Conservation (phyloP, 2,888 invertebrate species). For the Hirtodrosophila cameraria region DNA sequence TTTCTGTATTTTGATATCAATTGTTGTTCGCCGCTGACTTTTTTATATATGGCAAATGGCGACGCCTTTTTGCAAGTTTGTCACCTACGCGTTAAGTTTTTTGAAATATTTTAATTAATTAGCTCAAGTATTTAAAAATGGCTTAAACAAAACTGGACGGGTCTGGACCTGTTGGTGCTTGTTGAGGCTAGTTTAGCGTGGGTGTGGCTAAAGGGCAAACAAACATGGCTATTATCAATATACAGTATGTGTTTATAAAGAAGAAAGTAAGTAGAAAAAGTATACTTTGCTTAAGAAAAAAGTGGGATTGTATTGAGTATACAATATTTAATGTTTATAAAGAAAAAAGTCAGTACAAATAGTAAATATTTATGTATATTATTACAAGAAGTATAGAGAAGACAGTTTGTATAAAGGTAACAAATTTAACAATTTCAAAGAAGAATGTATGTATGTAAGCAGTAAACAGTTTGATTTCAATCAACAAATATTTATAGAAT, state of each 20-base stretch:
- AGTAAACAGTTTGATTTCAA: too few relatives aligned
- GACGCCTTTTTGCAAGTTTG: slow-evolving; percentile 64
- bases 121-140: slow-evolving; percentile 36
- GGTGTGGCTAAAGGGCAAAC: slow-evolving; percentile 21
- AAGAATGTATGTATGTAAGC: too few relatives aligned
- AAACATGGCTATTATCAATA: slow-evolving; percentile 2
- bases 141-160: slow-evolving; percentile 10
- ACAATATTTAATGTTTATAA: too few relatives aligned
- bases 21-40: slow-evolving; percentile 27
- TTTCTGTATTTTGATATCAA: slow-evolving; percentile 50
- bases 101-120: slow-evolving; percentile 62
- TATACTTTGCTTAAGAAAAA: background rate
- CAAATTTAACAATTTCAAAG: too few relatives aligned
- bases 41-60: slow-evolving; percentile 58
- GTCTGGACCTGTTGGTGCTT: slow-evolving; percentile 11
- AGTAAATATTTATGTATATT: too few relatives aligned
- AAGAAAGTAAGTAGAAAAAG: slow-evolving; percentile 20
- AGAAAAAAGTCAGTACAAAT: too few relatives aligned
- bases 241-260: background rate
- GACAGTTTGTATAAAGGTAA: too few relatives aligned
- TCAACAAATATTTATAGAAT: too few relatives aligned
- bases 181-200: slow-evolving; percentile 18
- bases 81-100: slow-evolving; percentile 44
- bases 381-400: too few relatives aligned
- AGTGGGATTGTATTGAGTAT: too few relatives aligned